phyloP scores from a whole-genome alignment of 2,113 vertebrate genomes.

The Egretta garzetta region DNA sequence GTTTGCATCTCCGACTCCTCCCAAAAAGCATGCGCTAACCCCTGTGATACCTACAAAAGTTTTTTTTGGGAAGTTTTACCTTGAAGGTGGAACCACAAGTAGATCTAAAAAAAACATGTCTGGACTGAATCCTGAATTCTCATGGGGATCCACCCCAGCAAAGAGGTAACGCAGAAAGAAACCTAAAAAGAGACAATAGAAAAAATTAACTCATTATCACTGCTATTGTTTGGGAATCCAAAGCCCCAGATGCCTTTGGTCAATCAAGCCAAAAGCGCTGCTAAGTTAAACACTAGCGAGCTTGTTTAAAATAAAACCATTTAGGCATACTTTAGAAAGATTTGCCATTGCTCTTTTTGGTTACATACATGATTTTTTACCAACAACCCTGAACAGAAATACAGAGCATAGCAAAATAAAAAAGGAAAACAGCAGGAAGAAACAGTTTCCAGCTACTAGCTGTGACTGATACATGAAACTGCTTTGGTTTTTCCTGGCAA shows the following conservation, averaged over 20 bases:
- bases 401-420: not conserved
- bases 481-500: not conserved
- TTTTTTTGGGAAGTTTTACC: constrained; percentile 68
- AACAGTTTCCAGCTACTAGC: not conserved
- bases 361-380: not conserved
- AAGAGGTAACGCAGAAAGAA: constrained; percentile 91
- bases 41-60: not conserved
- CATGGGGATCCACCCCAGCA: constrained; percentile 76
- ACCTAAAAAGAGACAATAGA: constrained; percentile 70
- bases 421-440: not conserved
- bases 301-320: not conserved
- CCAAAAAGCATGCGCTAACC: not conserved
- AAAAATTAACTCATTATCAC: not conserved
- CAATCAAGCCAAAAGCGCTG: not conserved
- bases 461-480: not conserved
- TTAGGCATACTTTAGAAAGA: not conserved
- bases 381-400: not conserved
- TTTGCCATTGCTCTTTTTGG: not conserved
- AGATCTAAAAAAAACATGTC: constrained; percentile 92
- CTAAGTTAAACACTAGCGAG: not conserved
- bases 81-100: constrained; percentile 90
- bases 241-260: not conserved
- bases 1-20: not conserved
- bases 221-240: not conserved
- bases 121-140: constrained; percentile 70